Percentiles rank a stretch among this genome's conserved stretches.
phyloP scores from a whole-genome alignment of 53 echinoderm and acorn worm genomes.

The Pentamera pediparva region DNA sequence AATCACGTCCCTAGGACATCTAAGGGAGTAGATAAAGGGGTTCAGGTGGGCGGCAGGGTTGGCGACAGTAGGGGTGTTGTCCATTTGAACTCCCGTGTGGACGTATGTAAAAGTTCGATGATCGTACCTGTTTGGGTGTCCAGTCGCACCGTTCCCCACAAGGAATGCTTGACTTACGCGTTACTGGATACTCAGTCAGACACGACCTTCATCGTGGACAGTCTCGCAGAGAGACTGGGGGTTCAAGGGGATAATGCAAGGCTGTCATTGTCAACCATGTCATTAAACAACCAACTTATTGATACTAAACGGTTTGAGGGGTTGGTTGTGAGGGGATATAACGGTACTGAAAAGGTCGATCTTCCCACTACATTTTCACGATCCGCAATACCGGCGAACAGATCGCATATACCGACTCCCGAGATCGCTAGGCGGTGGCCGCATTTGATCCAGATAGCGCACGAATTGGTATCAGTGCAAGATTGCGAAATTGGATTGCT shows the following conservation, averaged over 20 bases:
- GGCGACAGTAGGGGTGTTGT: no score
- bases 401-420: slow-evolving; percentile 37
- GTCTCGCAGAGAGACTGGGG: slow-evolving; percentile 5
- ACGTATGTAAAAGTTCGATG: no score
- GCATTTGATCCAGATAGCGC: no score
- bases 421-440: slow-evolving; percentile 35
- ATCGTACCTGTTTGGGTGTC: no score
- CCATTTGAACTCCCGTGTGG: no score
- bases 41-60: no score
- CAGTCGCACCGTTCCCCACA: no score
- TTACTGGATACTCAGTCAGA: slow-evolving; percentile 47
- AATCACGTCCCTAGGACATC: no score
- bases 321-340: slow-evolving; percentile 15
- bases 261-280: slow-evolving; percentile 41
- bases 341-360: slow-evolving; percentile 20
- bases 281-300: slow-evolving; percentile 28
- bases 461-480: no score
- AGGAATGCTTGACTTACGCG: no score
- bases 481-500: slow-evolving; percentile 47
- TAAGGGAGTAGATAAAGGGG: not conserved
- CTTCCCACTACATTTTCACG: no score
- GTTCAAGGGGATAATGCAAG: not conserved
- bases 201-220: slow-evolving; percentile 41
- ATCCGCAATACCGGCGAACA: slow-evolving; percentile 51
- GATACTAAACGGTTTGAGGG: slow-evolving; percentile 30